These are phyloP conservation scores for Lepisosteus osseus DNA, from an alignment of 2,113 vertebrate species.

Conservation along the genomic window DNA sequence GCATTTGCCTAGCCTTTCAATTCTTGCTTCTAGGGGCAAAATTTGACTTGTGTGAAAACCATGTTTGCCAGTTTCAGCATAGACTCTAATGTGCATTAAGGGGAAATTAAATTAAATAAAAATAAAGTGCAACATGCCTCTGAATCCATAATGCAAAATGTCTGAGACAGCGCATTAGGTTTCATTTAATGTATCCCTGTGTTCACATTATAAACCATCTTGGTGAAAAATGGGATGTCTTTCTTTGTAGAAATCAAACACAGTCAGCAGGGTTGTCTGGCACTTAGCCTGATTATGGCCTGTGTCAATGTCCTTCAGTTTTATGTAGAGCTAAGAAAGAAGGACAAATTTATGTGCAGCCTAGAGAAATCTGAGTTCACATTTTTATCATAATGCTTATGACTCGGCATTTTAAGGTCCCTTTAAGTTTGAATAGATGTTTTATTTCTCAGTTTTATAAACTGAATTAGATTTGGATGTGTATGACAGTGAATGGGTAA, in stretches of 20 bases:
- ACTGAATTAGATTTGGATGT: no score
- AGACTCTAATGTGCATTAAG: slow-evolving; percentile 5
- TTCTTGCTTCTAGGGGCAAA: background rate
- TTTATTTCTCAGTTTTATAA: no score
- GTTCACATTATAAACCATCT: background rate
- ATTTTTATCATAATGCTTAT: no score
- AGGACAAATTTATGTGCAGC: background rate
- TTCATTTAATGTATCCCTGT: slow-evolving; percentile 7
- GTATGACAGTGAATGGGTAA: no score
- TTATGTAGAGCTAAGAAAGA: background rate
- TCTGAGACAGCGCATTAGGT: background rate
- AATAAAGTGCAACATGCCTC: slow-evolving; percentile 1
- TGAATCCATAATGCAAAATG: background rate
- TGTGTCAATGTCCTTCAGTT: background rate
- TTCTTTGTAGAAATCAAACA: background rate
- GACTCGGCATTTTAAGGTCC: no score
- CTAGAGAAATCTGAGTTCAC: background rate
- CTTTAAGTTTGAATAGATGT: no score
- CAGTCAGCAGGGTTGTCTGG: background rate
- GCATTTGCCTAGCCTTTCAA: background rate
- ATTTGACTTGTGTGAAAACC: background rate
- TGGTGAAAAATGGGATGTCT: no score
- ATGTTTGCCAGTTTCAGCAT: background rate
- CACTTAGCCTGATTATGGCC: background rate
- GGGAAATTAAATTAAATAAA: slow-evolving; percentile 3